Evolutionary conservation across 53 echinoderm and acorn worm genomes (phyloP), one percentile per base, ranked within the genome.

Genomic region (Patiria pectinifera): DNA sequence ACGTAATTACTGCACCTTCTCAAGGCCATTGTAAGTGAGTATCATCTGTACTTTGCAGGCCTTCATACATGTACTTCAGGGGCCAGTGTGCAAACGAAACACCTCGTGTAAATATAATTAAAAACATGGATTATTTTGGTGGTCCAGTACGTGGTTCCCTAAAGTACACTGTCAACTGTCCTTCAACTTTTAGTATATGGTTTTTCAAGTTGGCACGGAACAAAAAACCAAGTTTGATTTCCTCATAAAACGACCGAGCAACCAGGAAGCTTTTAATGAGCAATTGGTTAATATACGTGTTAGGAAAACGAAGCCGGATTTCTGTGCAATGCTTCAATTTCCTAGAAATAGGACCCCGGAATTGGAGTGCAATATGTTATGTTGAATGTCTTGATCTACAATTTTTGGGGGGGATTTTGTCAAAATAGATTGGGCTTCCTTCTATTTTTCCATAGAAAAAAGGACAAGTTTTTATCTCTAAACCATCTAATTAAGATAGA

Each of bases 131-230:
- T 43, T 84, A 62, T 12, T 84, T 62, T 62, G 35, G 35, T 35
- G 35, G 35, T 35, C 35, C 35, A 25, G 23, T 24, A 7, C 4
- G 60, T 84, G 25, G 45, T 84, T 43, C 62, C 11, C 62, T 10
- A 44, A 88, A 88, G 88, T 88, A 21, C 77, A 77, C 7, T 24
- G 43, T 62, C 47, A 59, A 61, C 78, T 78, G 88, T 21, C 88
- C 88, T 88, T 88, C 88, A 88, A 88, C 88, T 77, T 88, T 59
- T 78, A 6, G 6, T 6, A 8, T 53, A 4, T 53, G 53, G 53
- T 53, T 53, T 53, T 53, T 53, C 35, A 53, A 53, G 53, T 53
- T 53, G 53, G 53, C 53, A 53, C 53, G 8, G 53, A 76, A 0
- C 76, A 46, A 47, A 16, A 25, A 46, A 46, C 10, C 80, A 13